Conservation (phyloP, 2,113 vertebrate genomes). For the Nesogale talazaci region DNA sequence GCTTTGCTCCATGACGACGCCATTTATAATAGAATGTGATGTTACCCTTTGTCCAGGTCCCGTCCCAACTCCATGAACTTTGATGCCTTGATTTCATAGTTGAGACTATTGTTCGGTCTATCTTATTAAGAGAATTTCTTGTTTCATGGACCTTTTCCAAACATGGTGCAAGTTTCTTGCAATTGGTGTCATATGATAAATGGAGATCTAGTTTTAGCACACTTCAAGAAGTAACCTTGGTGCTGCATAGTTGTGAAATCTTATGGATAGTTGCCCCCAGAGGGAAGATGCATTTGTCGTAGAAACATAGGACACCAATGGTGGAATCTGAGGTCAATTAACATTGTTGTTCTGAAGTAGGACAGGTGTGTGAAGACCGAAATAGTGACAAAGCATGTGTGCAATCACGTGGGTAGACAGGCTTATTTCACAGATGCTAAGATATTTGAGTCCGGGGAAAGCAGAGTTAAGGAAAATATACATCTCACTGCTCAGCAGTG, state of each 20-base stretch:
- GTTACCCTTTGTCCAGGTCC: not conserved
- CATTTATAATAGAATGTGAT: not conserved
- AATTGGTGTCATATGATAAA: not conserved
- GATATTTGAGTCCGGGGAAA: not conserved
- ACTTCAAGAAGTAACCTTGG: not conserved
- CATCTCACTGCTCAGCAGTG: not conserved
- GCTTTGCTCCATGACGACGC: not conserved
- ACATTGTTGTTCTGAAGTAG: not conserved
- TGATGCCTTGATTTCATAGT: not conserved
- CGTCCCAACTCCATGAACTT: not conserved
- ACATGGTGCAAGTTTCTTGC: not conserved
- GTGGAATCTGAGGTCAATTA: not conserved
- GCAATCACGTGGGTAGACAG: not conserved
- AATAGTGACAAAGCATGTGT: not conserved
- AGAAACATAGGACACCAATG: not conserved
- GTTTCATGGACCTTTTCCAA: not conserved
- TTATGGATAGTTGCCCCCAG: not conserved
- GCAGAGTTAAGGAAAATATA: not conserved
- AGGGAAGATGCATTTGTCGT: not conserved
- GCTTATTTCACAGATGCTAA: not conserved
- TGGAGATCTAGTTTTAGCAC: not conserved
- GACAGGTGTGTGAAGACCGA: not conserved
- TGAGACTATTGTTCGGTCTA: not conserved
- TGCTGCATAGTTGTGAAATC: not conserved
- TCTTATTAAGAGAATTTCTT: not conserved